Evolutionary conservation across 2,797 vertebrate genomes (phyloP).

Genomic region (Sylvilagus floridanus): DNA sequence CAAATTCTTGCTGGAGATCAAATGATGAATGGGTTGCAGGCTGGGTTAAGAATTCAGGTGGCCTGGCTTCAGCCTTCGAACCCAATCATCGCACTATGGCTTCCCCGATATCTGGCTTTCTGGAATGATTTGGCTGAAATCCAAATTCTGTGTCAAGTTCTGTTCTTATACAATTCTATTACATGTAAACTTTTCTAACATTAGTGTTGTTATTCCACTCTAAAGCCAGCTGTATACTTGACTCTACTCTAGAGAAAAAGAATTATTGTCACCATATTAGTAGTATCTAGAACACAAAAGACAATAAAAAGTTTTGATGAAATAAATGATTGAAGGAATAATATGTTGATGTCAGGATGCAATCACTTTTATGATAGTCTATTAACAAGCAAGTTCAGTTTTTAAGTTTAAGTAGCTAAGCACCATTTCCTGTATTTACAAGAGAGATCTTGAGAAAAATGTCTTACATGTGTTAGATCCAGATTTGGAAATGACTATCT

Average conservation of each 20-base stretch:
- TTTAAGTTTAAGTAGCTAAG: slow-evolving; percentile 1
- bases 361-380: neutral
- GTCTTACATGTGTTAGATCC: neutral
- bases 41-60: neutral
- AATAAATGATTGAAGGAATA: neutral
- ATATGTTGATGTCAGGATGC: neutral
- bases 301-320: neutral
- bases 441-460: neutral
- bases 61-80: neutral
- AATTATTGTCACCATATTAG: neutral
- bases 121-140: slow-evolving; percentile 6
- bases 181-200: neutral
- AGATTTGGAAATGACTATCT: neutral
- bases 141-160: neutral
- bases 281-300: neutral
- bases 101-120: neutral
- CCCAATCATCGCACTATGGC: neutral
- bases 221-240: neutral
- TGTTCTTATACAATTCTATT: neutral
- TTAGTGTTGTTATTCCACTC: neutral
- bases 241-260: neutral
- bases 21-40: neutral
- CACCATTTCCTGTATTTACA: neutral
- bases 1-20: neutral
- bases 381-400: neutral